Conservation (phyloP, 2,113 vertebrate genomes). For the Chlorocebus sabaeus region DNA sequence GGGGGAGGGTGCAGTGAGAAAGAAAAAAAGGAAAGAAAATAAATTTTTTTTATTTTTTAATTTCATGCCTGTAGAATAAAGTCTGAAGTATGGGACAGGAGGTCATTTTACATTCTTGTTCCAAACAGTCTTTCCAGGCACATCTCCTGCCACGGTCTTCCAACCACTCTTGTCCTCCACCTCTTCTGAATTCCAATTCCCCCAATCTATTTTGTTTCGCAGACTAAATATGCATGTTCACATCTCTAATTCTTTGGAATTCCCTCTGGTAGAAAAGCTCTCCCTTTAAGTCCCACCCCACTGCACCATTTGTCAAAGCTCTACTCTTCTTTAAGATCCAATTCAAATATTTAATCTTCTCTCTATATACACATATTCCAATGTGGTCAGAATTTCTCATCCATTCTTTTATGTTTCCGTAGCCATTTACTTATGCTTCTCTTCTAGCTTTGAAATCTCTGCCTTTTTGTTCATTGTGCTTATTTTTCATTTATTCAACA, state of each 20-base stretch:
- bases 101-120: not conserved
- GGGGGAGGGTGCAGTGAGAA: too few relatives aligned
- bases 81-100: not conserved
- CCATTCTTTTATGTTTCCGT: not conserved
- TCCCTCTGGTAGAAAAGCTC: not conserved
- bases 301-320: not conserved
- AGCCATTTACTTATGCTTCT: not conserved
- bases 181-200: not conserved
- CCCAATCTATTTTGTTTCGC: not conserved
- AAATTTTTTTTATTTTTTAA: not conserved
- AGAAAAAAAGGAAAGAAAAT: not conserved
- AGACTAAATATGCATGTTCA: not conserved
- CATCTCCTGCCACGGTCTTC: not conserved
- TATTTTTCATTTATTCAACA: not conserved
- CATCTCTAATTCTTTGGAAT: not conserved
- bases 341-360: not conserved
- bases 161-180: not conserved
- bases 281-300: not conserved
- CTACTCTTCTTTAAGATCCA: not conserved
- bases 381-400: not conserved
- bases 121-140: not conserved
- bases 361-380: not conserved
- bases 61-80: not conserved
- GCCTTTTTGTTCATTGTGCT: not conserved
- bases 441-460: not conserved